Conservation (phyloP, 2,113 vertebrate species). For the Melanotaenia duboulayi region DNA sequence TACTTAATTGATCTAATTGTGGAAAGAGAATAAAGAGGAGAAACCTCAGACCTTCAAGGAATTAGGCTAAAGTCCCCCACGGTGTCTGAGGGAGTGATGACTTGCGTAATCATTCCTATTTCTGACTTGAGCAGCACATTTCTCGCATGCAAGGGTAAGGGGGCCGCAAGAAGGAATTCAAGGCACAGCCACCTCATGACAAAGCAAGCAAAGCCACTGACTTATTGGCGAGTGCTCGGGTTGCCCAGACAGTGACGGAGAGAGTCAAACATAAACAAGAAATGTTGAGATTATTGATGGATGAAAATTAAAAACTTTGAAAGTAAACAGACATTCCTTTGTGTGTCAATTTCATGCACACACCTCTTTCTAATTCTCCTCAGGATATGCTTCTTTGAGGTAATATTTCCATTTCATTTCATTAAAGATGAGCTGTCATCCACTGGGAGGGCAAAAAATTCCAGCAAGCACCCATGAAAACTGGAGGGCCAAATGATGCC, state of each 20-base stretch:
- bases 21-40: conserved; percentile 69
- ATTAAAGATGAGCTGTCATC: conserved; percentile 59
- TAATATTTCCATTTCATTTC: conserved; percentile 80
- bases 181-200: conserved; percentile 78
- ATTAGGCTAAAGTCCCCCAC: conserved; percentile 62
- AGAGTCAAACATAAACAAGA: conserved; percentile 31
- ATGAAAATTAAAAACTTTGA: conserved; percentile 43
- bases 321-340: conserved; percentile 71
- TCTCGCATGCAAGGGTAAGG: conserved; percentile 71
- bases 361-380: conserved; percentile 48
- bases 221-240: conserved; percentile 59
- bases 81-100: conserved; percentile 62
- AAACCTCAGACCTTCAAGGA: conserved; percentile 71
- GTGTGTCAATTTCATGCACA: conserved; percentile 75
- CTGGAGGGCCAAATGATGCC: conserved; percentile 42
- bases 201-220: conserved; percentile 60
- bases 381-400: conserved; percentile 81
- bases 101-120: conserved; percentile 72
- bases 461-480: conserved; percentile 79
- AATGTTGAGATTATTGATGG: conserved; percentile 31
- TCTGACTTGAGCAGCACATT: conserved; percentile 72
- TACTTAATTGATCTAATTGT: conserved; percentile 73
- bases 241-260: conserved; percentile 60
- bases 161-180: conserved; percentile 68
- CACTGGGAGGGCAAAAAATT: conserved; percentile 71